Conservation (phyloP, 2,113 vertebrate genomes). For the Ctenomys sociabilis region DNA sequence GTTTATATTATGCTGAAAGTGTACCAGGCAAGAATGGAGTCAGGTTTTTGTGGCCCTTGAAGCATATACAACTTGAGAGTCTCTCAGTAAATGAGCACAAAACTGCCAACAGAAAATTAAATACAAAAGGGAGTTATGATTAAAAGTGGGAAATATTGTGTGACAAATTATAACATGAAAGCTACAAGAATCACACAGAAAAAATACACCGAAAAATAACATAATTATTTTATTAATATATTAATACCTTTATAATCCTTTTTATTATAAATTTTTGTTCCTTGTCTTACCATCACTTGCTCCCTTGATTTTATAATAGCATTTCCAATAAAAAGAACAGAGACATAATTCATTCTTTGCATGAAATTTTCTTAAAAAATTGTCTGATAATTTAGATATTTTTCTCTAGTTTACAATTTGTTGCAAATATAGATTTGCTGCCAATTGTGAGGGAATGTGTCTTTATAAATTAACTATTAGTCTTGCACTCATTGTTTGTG, state of each 20-base stretch:
- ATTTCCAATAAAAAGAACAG: not conserved
- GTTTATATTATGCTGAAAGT: not conserved
- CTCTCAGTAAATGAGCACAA: not conserved
- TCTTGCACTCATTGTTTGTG: not conserved
- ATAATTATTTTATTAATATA: not conserved
- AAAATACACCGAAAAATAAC: not conserved
- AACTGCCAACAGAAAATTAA: not conserved
- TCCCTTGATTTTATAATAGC: not conserved
- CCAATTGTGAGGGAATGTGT: not conserved
- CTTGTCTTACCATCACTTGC: not conserved
- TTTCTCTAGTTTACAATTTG: not conserved
- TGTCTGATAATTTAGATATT: slow-evolving; percentile 19
- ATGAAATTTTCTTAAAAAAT: not conserved
- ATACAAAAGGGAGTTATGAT: not conserved
- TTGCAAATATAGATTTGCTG: not conserved
- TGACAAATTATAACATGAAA: not conserved
- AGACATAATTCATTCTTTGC: not conserved
- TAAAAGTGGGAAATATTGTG: not conserved
- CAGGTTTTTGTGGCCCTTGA: not conserved
- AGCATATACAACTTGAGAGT: not conserved
- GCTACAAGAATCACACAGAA: not conserved
- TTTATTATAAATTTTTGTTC: not conserved
- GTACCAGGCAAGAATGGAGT: not conserved
- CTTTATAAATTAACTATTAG: not conserved
- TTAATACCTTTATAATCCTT: not conserved